Base-by-base conservation (phyloP, 2,113 vertebrate genomes). In the Scomber japonicus region DNA sequence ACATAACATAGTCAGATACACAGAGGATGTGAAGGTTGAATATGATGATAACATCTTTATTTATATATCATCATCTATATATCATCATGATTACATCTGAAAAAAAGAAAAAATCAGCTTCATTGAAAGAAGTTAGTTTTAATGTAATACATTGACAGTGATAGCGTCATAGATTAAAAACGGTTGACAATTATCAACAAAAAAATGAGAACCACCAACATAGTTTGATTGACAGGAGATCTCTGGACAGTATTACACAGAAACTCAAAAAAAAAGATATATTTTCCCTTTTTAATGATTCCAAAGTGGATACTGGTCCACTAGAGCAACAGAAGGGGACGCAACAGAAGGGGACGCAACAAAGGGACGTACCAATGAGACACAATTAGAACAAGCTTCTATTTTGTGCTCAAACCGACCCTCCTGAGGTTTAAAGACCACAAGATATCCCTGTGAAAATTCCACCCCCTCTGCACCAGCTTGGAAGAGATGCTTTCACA, bases 371-470 rank as follows among this genome's bases (percentile, higher is more conserved):
- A 50, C 21, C n/a, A 19, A 51, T 10, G 55, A 14, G 48, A 59
- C 55, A 60, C 21, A 45, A 27, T 50, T 35, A 57, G 49, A 27
- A 35, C 57, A 44, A 53, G 71, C 48, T 62, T 54, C 55, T 88
- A 75, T 86, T 84, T 82, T 2, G 9, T 66, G 70, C 71, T 49
- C 55, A 24, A 57, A 13, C 10, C 46, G 17, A 2, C 11, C 1
- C 71, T 11, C 13, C 75, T 4, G 16, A 60, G 69, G 15, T 35
- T 51, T 51, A 11, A 59, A 82, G 78, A 49, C 66, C 73, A 74
- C 59, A 50, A 76, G 77, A 87, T 74, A 62, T 55, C 62, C 73
- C 68, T 78, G 15, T 80, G 65, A 80, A 84, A 73, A 83, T 40
- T 40, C 61, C n/a, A n/a, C 16, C 19, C 19, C 2, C 30, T 31